Percentiles rank a stretch among this genome's conserved stretches.
These are phyloP conservation scores for Notechis scutatus DNA, from an alignment of 2,113 vertebrate species.

Conservation along the genomic window DNA sequence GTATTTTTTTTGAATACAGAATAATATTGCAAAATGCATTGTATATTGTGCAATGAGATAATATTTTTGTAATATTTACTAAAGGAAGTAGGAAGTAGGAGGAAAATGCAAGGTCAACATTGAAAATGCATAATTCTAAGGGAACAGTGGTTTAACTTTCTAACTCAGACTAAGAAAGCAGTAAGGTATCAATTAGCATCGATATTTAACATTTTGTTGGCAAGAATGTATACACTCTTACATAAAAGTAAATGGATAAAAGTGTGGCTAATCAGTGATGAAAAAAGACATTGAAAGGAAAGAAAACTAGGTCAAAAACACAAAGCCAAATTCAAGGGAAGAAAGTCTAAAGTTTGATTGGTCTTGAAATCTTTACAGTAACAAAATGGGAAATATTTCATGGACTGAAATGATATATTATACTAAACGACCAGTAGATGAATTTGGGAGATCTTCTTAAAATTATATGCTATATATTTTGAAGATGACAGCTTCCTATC, in stretches of 20 bases:
- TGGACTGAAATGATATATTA: constrained; percentile 17
- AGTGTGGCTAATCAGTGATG: background rate
- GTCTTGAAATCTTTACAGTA: background rate
- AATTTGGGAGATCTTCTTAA: constrained; percentile 14
- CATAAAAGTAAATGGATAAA: background rate
- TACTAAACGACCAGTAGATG: constrained; percentile 19
- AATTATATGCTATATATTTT: constrained; percentile 9
- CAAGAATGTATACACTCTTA: background rate
- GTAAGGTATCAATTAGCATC: background rate
- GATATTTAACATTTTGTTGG: background rate
- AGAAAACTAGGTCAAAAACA: background rate
- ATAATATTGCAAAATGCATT: constrained; percentile 35
- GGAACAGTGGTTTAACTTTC: background rate
- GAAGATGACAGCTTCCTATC: constrained; percentile 17
- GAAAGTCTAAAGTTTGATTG: constrained; percentile 9
- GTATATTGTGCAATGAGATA: constrained; percentile 7
- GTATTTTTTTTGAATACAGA: constrained; percentile 23
- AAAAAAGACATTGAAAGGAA: background rate
- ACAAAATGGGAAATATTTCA: constrained; percentile 22
- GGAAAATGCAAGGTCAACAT: background rate
- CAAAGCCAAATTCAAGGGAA: background rate
- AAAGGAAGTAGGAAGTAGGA: background rate
- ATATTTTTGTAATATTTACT: constrained; percentile 36
- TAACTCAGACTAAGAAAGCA: constrained; percentile 5
- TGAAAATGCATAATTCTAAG: background rate